Evolutionary conservation across 2,113 vertebrate species (phyloP), one percentile per base, ranked within the genome.

Genomic region (Anoplopoma fimbria): DNA sequence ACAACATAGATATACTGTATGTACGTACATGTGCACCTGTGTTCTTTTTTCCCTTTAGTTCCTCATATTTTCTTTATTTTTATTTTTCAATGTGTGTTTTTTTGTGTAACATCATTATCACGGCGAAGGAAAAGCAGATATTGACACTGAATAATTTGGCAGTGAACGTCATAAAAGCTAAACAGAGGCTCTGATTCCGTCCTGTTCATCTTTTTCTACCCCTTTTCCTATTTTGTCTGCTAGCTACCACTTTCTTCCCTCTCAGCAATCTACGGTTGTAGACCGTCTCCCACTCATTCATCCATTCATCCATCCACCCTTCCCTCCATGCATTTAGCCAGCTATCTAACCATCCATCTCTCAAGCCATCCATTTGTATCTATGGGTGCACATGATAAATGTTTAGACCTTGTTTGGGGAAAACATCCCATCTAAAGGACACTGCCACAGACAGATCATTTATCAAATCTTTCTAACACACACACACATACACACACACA

Each of bases 361-460:
- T 79, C 74, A 77, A 86, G 76, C 62, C 86, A 72, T 86, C 85
- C 85, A 83, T 91, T 87, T 82, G 72, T 86, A 87, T 88, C 84
- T 82, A 73, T 87, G 86, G 82, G 82, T 74, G 77, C 77, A 79
- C 85, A 83, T 94, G 93, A 94, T 93, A 89, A 92, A 94, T 94
- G 93, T 87, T 86, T 88, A 89, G 90, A 94, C 92, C 92, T 94
- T 93, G 93, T 92, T 93, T 90, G 89, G 85, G 85, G 75, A 92
- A 91, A 94, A 92, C 89, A 92, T 93, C 92, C 85, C 85, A 89
- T 91, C 89, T 84, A 92, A 91, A 93, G 92, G 92, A 92, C 90
- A 91, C 88, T 55, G 80, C 68, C n/a, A 79, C 40, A 47, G 90
- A 91, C 89, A 88, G 82, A 80, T 84, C 84, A 79, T 92, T 91